Conservation (phyloP, 2,797 vertebrate genomes). For the Pampus argenteus region DNA sequence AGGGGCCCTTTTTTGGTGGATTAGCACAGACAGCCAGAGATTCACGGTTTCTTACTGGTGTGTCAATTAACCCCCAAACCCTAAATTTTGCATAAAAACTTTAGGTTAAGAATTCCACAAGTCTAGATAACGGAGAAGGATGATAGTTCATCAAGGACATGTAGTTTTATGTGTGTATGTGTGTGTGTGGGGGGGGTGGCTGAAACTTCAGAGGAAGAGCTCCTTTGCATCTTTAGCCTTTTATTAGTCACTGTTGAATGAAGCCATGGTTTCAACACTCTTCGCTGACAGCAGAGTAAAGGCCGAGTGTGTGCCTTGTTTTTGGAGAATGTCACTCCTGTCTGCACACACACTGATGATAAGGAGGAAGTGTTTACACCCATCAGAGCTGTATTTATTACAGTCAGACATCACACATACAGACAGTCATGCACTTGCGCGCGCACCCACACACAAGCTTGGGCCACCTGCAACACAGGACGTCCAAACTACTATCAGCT, state of each 20-base stretch:
- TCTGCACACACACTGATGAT: conserved; percentile 65
- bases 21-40: conserved; percentile 1
- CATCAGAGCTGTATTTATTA: conserved; percentile 61
- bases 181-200: neutral
- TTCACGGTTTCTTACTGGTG: neutral
- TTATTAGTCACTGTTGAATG: conserved; percentile 77
- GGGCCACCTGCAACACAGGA: conserved; percentile 71
- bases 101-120: conserved; percentile 11
- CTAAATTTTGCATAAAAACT: neutral
- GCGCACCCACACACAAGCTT: conserved; percentile 52
- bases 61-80: conserved; percentile 8
- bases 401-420: conserved; percentile 58
- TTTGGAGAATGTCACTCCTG: conserved; percentile 57
- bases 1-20: conserved; percentile 1
- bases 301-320: conserved; percentile 47
- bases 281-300: conserved; percentile 64
- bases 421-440: conserved; percentile 24
- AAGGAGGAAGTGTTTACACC: conserved; percentile 66
- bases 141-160: conserved; percentile 31
- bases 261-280: conserved; percentile 46
- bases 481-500: conserved; percentile 67
- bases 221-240: conserved; percentile 49
- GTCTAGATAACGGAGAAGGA: conserved; percentile 30
- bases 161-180: conserved; percentile 8
- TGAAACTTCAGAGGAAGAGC: conserved; percentile 44